Percentiles rank a stretch among this genome's conserved stretches.
These are phyloP conservation scores for Standfussiana lucernea DNA, from an alignment of 2,888 invertebrate genomes.

Conservation along the genomic window DNA sequence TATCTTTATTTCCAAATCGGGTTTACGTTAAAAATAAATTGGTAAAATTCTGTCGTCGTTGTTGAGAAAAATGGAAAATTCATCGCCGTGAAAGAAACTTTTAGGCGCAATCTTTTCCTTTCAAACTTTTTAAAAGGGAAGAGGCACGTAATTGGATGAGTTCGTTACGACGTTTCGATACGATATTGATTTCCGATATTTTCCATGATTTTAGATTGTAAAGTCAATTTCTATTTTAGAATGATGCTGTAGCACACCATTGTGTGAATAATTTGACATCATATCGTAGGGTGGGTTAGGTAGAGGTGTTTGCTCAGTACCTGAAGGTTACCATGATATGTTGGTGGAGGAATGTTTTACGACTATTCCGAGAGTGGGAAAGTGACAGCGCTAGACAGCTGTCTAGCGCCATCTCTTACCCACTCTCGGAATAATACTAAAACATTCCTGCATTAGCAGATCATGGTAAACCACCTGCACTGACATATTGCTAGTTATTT, in stretches of 20 bases:
- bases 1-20: conserved; percentile 16
- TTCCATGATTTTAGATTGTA: conserved; percentile 4
- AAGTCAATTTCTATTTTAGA: background rate
- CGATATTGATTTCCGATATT: conserved; percentile 58
- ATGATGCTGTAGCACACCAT: background rate
- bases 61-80: conserved; percentile 30
- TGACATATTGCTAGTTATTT: background rate
- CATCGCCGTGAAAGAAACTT: conserved; percentile 29
- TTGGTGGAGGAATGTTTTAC: too few species aligned
- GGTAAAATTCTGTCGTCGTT: conserved; percentile 7
- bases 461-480: too few species aligned
- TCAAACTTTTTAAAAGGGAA: conserved; percentile 50
- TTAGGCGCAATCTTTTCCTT: conserved; percentile 40
- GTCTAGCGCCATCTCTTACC: too few species aligned
- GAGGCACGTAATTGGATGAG: conserved; percentile 54
- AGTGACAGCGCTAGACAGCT: too few species aligned
- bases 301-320: background rate
- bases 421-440: too few species aligned
- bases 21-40: conserved; percentile 15
- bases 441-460: too few species aligned
- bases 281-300: background rate
- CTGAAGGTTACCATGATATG: too few species aligned
- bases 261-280: background rate
- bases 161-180: conserved; percentile 38
- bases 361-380: too few species aligned